Evolutionary conservation across 2,113 vertebrate species (phyloP).

Genomic region (Nicator chloris): DNA sequence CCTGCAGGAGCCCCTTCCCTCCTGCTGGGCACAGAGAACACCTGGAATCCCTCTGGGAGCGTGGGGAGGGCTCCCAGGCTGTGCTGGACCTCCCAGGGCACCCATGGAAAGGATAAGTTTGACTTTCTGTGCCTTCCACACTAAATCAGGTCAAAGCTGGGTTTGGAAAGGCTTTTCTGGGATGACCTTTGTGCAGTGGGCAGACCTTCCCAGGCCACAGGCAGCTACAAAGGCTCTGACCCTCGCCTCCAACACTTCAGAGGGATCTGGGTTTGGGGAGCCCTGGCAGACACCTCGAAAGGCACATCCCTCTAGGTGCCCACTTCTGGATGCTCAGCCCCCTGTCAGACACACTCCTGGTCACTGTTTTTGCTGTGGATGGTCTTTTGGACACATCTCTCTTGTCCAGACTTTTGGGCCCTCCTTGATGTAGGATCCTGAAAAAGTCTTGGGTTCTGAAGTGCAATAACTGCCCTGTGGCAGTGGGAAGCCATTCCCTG

Average conservation of each 20-base stretch:
- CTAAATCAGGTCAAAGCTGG: not conserved
- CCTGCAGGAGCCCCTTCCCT: not conserved
- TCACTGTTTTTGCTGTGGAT: not conserved
- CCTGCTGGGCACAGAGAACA: not conserved
- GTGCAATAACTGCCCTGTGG: not conserved
- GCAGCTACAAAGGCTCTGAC: not conserved
- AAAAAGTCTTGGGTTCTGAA: not conserved
- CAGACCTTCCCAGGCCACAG: not conserved
- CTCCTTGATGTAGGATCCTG: not conserved
- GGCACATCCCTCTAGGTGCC: not conserved
- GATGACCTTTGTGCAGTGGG: not conserved
- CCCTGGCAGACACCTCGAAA: not conserved
- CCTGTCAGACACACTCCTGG: not conserved
- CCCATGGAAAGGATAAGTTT: not conserved
- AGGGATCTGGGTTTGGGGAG: not conserved
- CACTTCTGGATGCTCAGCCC: not conserved
- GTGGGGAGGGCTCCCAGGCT: not conserved
- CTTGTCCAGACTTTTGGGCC: not conserved
- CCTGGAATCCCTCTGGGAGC: not conserved
- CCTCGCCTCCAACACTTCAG: not conserved
- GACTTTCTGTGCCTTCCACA: not conserved
- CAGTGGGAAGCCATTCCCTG: not conserved
- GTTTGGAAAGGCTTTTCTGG: not conserved
- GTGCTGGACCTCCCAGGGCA: not conserved
- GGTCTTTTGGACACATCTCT: not conserved